Evolutionary conservation across 2,113 vertebrate species (phyloP), one percentile per base, ranked within the genome.

Genomic region (Boleophthalmus pectinirostris): DNA sequence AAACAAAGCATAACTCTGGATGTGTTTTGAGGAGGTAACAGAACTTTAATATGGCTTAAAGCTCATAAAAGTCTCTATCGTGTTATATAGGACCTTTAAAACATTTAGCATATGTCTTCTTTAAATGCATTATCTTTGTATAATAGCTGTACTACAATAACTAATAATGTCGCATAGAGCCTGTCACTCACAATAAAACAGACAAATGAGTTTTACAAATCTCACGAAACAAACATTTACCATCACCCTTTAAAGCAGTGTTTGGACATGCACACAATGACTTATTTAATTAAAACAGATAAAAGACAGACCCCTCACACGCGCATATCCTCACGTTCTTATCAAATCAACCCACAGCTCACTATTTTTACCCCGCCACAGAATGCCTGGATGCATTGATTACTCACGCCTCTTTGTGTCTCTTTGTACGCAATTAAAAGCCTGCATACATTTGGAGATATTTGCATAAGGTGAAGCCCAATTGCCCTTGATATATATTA

Each of bases 381-480:
- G 61, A 64, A 38, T 43, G 20, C 18, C 16, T 43, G 29, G 61
- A 43, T 23, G 7, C 10, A 3, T 47, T 49, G 58, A 18, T 25
- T 47, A 16, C 35, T 67, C 66, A 68, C 67, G 68, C 76, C 66
- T 61, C 58, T 43, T 65, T 66, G 58, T 46, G 73, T 43, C 63
- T 79, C 51, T 54, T 1, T 58, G 68, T 76, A 71, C 46, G 72
- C 35, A 5, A 29, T 9, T 23, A 25, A 6, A 18, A 35, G 73
- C 33, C 57, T 73, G 51, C n/a, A 69, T 69, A 73, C 53, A 71
- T 46, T 23, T 13, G 16, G 16, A 15, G 5, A 1, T 29, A 75
- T 85, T 89, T 83, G 66, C 84, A 86, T 85, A 64, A 70, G 82
- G 86, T 83, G 75, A n/a, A 75, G 78, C 76, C 73, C 63, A 67